A percentile compares a stretch with the other conserved stretches of the same genome.
These are phyloP conservation scores for Steinernema khuongi DNA, from an alignment of 1,140 invertebrate genomes.

Conservation along the genomic window DNA sequence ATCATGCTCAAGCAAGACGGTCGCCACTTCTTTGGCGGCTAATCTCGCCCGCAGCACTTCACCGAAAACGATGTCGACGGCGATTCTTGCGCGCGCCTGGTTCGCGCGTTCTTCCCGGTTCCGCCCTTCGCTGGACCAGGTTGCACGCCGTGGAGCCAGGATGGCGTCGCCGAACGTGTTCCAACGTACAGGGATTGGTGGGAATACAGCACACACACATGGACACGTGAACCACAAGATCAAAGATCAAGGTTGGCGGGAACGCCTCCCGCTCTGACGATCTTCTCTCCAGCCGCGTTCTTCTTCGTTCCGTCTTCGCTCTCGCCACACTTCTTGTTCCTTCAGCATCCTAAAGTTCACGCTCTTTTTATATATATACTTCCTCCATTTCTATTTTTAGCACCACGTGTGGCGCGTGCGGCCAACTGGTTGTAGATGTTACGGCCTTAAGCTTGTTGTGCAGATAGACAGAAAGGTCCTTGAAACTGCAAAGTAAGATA, in stretches of 20 bases:
- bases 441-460: too few species aligned
- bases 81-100: too few species aligned
- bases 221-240: neutral
- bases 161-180: neutral
- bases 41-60: too few species aligned
- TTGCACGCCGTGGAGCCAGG: too few species aligned
- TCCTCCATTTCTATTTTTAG: neutral
- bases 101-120: neutral
- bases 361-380: neutral
- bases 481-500: too few species aligned
- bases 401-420: neutral
- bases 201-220: neutral
- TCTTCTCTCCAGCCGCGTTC: neutral
- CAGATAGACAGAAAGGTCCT: too few species aligned
- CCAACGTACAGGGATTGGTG: neutral
- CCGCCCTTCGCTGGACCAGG: too few species aligned
- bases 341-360: neutral
- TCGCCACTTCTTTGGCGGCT: neutral
- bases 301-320: neutral
- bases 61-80: too few species aligned
- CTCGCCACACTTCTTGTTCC: neutral
- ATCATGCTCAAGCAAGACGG: neutral
- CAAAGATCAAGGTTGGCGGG: constrained; percentile 3
- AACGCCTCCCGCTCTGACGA: neutral
- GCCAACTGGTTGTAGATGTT: neutral